A percentile compares a stretch with the other conserved stretches of the same genome.
phyloP scores from a whole-genome alignment of 2,797 vertebrate species.

The Vipera ursinii region DNA sequence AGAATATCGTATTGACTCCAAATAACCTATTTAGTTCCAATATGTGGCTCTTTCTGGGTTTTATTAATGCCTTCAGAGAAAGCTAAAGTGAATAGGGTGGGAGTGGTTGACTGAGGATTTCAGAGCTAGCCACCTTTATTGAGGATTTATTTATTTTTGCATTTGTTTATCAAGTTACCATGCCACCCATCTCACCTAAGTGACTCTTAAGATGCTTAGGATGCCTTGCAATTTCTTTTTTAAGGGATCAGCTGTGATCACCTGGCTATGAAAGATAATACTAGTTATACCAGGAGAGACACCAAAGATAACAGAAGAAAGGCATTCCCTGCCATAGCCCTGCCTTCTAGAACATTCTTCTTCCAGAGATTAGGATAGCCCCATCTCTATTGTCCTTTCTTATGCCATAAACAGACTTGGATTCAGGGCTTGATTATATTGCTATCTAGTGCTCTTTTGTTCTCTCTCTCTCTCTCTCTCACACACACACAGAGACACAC shows the following conservation, averaged over 20 bases:
- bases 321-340: background rate
- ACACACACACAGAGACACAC: accelerated
- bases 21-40: background rate
- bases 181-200: background rate
- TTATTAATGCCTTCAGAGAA: background rate
- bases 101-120: background rate
- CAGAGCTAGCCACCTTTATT: background rate
- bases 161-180: background rate
- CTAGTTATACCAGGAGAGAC: background rate
- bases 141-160: background rate
- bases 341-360: background rate
- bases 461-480: background rate
- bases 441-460: background rate
- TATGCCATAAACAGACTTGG: background rate
- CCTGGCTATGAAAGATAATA: background rate
- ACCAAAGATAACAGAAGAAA: background rate
- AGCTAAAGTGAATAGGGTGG: background rate
- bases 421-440: no score
- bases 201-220: background rate
- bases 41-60: background rate
- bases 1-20: background rate
- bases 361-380: background rate
- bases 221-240: background rate
- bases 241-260: background rate
- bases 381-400: background rate